phyloP scores from a whole-genome alignment of 2,113 vertebrate species.

The Zosterops pallidus region DNA sequence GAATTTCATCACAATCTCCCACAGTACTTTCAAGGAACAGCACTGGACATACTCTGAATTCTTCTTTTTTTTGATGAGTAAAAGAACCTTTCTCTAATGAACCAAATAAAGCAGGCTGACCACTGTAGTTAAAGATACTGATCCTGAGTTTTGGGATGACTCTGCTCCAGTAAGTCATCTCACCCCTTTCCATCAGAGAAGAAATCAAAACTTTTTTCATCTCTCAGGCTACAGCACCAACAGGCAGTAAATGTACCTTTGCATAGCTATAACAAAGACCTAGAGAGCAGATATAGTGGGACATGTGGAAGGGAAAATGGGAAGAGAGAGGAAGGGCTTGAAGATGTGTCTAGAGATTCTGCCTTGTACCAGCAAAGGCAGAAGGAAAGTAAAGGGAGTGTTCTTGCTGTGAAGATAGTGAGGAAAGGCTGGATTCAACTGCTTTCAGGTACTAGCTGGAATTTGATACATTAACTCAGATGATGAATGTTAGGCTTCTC shows the following conservation, averaged over 20 bases:
- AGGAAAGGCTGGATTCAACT: not conserved
- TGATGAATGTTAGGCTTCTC: not conserved
- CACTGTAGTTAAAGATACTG: not conserved
- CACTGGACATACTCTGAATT: not conserved
- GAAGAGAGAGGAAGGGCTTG: not conserved
- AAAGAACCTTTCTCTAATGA: not conserved
- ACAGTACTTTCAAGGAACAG: not conserved
- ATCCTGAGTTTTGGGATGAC: not conserved
- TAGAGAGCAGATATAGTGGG: not conserved
- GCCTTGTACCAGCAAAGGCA: not conserved
- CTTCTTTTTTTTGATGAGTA: not conserved
- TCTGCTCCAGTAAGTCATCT: not conserved
- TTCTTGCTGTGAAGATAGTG: not conserved
- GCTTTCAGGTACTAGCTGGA: not conserved
- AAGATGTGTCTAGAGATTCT: not conserved
- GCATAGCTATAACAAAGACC: not conserved
- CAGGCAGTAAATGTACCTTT: not conserved
- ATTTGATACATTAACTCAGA: not conserved
- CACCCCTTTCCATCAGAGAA: not conserved
- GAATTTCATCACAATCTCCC: not conserved
- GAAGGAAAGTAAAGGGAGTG: not conserved
- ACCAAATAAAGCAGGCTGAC: not conserved
- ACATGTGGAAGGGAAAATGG: not conserved
- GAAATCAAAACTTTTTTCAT: not conserved
- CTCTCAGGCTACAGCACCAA: not conserved